Conservation (phyloP, 2,113 vertebrate genomes). For the Martes martes region DNA sequence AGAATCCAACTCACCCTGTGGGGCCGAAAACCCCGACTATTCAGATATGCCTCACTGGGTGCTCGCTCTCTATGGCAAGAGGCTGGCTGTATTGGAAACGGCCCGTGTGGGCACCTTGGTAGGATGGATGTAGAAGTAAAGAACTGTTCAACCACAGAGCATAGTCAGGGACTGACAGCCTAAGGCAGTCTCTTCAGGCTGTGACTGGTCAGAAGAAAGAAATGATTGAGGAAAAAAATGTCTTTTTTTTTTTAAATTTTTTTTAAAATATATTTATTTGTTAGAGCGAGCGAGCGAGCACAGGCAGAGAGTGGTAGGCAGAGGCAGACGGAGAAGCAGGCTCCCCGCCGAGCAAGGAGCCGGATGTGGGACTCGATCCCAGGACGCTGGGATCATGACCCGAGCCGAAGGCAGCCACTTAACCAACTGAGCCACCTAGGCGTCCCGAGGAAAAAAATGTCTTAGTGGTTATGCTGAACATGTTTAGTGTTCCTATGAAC, state of each 20-base stretch:
- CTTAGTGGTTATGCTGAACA: not conserved
- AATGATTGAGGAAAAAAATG: not conserved
- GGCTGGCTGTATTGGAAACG: not conserved
- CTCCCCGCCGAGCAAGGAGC: no score
- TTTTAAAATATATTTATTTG: no score
- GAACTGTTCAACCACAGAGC: not conserved
- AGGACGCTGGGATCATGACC: no score
- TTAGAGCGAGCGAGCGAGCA: no score
- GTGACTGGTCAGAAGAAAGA: not conserved
- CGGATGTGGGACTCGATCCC: no score
- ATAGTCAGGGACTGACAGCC: no score
- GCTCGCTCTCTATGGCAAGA: not conserved
- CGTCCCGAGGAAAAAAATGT: no score
- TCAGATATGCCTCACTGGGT: accelerated
- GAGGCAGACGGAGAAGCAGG: no score
- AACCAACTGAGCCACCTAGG: no score
- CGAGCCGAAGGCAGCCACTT: no score
- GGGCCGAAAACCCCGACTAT: not conserved
- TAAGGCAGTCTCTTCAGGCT: not conserved
- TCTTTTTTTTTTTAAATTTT: no score
- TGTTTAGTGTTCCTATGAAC: accelerated
- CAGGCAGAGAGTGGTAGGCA: no score
- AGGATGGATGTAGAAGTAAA: not conserved
- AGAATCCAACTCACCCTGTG: not conserved
- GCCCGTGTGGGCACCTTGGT: not conserved